phyloP scores from a whole-genome alignment of 1,140 invertebrate species.

The Cherax destructor region DNA sequence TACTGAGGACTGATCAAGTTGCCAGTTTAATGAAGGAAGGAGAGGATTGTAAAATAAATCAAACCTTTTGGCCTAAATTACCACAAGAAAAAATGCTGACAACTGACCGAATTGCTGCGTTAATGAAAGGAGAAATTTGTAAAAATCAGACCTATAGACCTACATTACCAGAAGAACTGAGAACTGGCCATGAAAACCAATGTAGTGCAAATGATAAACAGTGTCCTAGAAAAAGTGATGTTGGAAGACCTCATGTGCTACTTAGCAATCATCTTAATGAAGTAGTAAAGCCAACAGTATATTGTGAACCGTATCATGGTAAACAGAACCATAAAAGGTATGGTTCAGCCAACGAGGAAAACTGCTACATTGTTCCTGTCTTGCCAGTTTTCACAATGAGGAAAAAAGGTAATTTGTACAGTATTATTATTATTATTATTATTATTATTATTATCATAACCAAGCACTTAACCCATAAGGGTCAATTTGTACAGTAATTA shows the following conservation, averaged over 20 bases:
- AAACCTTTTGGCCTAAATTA: too few species aligned
- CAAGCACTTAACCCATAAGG: too few species aligned
- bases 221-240: background rate
- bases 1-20: background rate
- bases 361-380: conserved; percentile 24
- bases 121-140: too few species aligned
- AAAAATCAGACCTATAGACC: too few species aligned
- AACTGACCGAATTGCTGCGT: too few species aligned
- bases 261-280: background rate
- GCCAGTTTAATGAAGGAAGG: background rate
- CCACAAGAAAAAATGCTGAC: too few species aligned
- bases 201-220: too few species aligned
- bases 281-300: background rate
- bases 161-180: background rate
- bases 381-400: background rate
- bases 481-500: too few species aligned
- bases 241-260: background rate
- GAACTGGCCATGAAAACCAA: too few species aligned
- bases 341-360: background rate
- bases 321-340: background rate
- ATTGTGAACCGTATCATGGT: background rate
- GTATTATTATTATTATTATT: too few species aligned
- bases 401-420: conserved; percentile 39
- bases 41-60: background rate
- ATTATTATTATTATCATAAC: too few species aligned